Conservation (phyloP, 2,888 invertebrate genomes). For the Acleris holmiana region DNA sequence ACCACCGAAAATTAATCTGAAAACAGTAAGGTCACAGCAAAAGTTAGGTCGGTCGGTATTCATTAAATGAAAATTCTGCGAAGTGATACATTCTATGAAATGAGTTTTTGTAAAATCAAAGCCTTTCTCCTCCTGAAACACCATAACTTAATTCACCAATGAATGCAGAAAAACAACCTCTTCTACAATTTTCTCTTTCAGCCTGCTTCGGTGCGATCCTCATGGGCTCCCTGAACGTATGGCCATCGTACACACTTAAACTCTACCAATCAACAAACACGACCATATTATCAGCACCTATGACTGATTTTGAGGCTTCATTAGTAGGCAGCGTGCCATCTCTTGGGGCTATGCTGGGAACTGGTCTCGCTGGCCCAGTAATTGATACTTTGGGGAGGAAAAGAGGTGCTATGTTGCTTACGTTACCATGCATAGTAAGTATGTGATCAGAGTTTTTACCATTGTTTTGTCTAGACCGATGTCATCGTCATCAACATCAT, state of each 20-base stretch:
- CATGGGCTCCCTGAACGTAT: conserved; percentile 74
- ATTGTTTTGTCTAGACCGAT: neutral
- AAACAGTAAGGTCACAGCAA: too few species aligned
- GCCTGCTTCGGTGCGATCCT: conserved; percentile 60
- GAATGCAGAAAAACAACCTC: neutral
- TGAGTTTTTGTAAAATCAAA: too few species aligned
- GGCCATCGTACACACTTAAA: conserved; percentile 84
- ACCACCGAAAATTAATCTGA: too few species aligned
- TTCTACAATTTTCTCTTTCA: conserved; percentile 44
- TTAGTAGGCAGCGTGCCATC: conserved; percentile 84
- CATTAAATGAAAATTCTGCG: too few species aligned
- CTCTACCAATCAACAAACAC: conserved; percentile 66
- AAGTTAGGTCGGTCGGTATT: too few species aligned
- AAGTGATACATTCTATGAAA: too few species aligned
- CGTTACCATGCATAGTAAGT: conserved; percentile 78
- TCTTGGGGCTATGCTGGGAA: conserved; percentile 79
- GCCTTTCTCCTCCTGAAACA: too few species aligned
- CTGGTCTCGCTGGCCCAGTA: conserved; percentile 71
- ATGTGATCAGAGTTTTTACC: neutral
- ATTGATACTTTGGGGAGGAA: conserved; percentile 82
- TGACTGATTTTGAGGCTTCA: conserved; percentile 77
- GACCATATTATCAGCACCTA: conserved; percentile 67
- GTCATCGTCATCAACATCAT: too few species aligned
- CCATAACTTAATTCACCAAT: too few species aligned
- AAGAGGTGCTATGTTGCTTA: conserved; percentile 76